Percentiles rank a stretch among this genome's conserved stretches.
phyloP scores from a whole-genome alignment of 1,140 invertebrate species.

The Laodelphax striatellus region DNA sequence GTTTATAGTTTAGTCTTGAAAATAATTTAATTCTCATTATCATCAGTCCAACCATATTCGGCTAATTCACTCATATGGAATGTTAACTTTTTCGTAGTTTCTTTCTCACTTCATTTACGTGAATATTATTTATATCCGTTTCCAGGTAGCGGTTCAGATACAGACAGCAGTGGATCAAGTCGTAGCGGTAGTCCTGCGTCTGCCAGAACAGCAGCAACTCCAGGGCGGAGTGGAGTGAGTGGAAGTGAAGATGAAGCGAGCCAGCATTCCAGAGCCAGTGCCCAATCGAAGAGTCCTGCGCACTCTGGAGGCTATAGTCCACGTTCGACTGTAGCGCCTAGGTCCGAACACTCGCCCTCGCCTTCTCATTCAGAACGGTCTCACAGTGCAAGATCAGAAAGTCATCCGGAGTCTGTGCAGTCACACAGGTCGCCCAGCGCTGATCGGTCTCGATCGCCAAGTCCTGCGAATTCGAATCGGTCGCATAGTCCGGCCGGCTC shows the following conservation, averaged over 20 bases:
- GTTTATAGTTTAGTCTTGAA: too few species aligned
- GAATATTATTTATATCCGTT: not conserved
- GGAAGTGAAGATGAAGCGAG: not conserved
- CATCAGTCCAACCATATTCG: too few species aligned
- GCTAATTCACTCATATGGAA: too few species aligned
- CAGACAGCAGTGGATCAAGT: slow-evolving; percentile 16
- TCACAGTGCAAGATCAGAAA: not conserved
- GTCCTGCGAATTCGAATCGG: slow-evolving; percentile 14
- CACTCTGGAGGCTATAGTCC: not conserved
- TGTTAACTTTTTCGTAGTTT: too few species aligned
- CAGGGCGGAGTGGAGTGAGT: slow-evolving; percentile 3
- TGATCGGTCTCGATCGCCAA: slow-evolving; percentile 13
- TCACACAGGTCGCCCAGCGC: slow-evolving; percentile 23
- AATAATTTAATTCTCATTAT: too few species aligned
- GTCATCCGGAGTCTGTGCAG: slow-evolving; percentile 7
- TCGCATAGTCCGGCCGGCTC: slow-evolving; percentile 12
- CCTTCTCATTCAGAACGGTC: not conserved
- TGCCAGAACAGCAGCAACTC: not conserved
- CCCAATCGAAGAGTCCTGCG: not conserved
- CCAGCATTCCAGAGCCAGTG: not conserved
- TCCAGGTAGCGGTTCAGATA: slow-evolving; percentile 16
- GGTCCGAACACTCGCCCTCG: not conserved
- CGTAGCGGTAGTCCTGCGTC: slow-evolving; percentile 11
- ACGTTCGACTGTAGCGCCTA: not conserved
- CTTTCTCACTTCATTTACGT: too few species aligned